Evolutionary conservation across 2,888 invertebrate genomes (phyloP), one percentile per base, ranked within the genome.

Genomic region (Formica aserva): DNA sequence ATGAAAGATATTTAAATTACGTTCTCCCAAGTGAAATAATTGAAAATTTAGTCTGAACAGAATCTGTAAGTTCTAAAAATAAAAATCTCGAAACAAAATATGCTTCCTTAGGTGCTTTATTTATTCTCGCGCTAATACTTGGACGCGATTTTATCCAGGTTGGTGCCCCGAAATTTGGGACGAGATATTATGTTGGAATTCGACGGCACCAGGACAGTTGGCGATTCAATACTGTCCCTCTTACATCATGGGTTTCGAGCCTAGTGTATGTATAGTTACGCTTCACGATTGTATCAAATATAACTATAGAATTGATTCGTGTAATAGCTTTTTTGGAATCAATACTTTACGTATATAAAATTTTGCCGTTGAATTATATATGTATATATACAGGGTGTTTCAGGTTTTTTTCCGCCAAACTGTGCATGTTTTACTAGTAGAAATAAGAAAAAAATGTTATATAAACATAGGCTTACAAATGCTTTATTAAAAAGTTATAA

Each of bases 131-230:
- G 29, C 2, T 77, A 62, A 80, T 48, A 11, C 41, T 65, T 67
- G 3, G 6, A 52, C 18, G 22, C 8, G 18, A 26, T 55, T 66
- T 52, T 75, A 15, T 48, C 57, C 89, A 94, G 94, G 92, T 29
- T 94, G 95, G 94, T 96, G 96, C 86, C 95, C 96, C 0, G 93
- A 95, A 75, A 94, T 95, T 65, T 96, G 96, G 95, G 96, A 96
- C 88, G 93, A 94, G 1, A 95, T 96, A 82, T 89, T 95, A 26
- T 96, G 96, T 90, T 96, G 96, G 96, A 95, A 95, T 1, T 94
- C 95, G 38, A 95, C 96, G 0, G 91, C 94, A 26, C 95, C 96
- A 2, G 95, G 95, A 32, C 94, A 95, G 18, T 87, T 94, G 71
- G 94, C 95, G 11, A 91, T 94, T 26, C 93, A 94, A 63, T 88